phyloP scores from a whole-genome alignment of 2,113 vertebrate genomes.

The Tamias sibiricus region DNA sequence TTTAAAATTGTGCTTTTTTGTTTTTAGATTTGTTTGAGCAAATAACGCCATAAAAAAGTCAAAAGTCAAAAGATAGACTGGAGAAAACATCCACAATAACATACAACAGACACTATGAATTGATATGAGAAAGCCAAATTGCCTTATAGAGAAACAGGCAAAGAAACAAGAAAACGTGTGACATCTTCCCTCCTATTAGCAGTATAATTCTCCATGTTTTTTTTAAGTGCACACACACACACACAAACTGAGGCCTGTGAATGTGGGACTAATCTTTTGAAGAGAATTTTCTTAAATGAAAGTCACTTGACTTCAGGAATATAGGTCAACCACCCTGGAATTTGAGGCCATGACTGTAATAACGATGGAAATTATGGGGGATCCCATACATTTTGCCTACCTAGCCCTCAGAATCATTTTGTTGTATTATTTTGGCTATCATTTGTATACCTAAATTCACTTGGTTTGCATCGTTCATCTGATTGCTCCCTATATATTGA shows the following conservation, averaged over 20 bases:
- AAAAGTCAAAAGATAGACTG: conserved; percentile 15
- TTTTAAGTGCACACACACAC: not conserved
- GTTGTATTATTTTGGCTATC: not conserved
- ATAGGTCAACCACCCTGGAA: not conserved
- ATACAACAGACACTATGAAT: not conserved
- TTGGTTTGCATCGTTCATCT: not conserved
- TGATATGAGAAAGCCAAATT: not conserved
- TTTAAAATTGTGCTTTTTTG: not conserved
- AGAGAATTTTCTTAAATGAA: not conserved
- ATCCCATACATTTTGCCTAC: not conserved
- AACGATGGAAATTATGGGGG: not conserved
- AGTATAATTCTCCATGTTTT: not conserved
- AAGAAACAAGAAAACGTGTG: not conserved
- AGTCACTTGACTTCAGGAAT: not conserved
- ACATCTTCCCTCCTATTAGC: not conserved
- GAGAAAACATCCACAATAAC: not conserved
- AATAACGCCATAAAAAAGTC: not conserved
- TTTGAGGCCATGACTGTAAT: not conserved
- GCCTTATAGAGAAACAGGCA: not conserved
- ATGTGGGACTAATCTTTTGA: not conserved
- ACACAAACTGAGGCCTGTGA: not conserved
- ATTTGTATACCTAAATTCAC: not conserved
- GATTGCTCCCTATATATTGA: not conserved
- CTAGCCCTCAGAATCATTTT: not conserved
- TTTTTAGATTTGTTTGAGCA: not conserved